These are phyloP conservation scores for Corythornis vintsioides DNA, from an alignment of 2,113 vertebrate genomes.

Conservation along the genomic window DNA sequence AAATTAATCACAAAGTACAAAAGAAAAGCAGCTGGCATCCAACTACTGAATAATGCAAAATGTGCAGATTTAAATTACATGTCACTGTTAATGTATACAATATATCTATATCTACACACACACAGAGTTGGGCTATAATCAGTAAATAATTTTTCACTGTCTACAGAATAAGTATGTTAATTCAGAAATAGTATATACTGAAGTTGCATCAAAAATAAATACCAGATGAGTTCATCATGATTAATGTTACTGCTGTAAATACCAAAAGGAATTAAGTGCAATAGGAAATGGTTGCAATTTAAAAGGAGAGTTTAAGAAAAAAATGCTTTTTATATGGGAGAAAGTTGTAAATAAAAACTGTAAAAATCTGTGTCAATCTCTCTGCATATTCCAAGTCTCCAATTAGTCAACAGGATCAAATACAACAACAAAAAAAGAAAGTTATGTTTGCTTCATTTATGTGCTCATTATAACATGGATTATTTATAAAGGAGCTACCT, in stretches of 20 bases:
- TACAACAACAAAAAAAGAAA: neutral
- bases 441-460: constrained; percentile 12
- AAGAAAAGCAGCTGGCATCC: constrained; percentile 74
- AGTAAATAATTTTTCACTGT: constrained; percentile 73
- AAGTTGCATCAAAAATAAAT: constrained; percentile 60
- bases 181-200: constrained; percentile 47
- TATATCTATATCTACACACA: constrained; percentile 53
- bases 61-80: constrained; percentile 71
- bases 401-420: constrained; percentile 54
- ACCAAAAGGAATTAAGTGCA: constrained; percentile 15
- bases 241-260: constrained; percentile 41
- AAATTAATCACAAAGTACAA: constrained; percentile 77
- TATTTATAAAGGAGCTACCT: constrained; percentile 13
- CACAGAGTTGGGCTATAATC: constrained; percentile 46
- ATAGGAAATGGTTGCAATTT: neutral
- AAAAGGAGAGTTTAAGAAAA: neutral
- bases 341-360: neutral
- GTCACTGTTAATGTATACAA: constrained; percentile 62
- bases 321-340: neutral
- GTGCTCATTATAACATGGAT: constrained; percentile 11
- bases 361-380: constrained; percentile 19
- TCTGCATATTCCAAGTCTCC: constrained; percentile 5
- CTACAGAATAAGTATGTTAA: constrained; percentile 66
- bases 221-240: constrained; percentile 42
- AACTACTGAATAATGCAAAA: constrained; percentile 73